phyloP scores from a whole-genome alignment of 2,888 invertebrate species.

The Oeneis ivallda region DNA sequence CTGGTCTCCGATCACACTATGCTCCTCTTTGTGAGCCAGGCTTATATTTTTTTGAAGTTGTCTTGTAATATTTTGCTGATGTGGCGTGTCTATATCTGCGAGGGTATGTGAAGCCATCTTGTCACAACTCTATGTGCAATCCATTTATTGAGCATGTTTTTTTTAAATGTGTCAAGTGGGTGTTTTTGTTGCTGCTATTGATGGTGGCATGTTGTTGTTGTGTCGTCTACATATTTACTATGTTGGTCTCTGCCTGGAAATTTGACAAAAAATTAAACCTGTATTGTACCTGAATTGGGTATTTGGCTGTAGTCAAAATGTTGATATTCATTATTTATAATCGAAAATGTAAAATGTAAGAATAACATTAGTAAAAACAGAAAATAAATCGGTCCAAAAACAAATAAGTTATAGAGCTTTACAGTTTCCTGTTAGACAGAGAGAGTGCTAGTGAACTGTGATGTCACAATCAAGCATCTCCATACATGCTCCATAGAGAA shows the following conservation, averaged over 20 bases:
- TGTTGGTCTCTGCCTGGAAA: constrained; percentile 54
- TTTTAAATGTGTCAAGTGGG: constrained; percentile 57
- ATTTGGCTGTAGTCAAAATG: no score
- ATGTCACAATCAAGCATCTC: no score
- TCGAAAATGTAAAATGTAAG: no score
- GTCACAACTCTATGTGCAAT: constrained; percentile 56
- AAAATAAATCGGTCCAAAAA: no score
- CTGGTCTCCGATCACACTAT: neutral
- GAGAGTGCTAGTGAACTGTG: no score
- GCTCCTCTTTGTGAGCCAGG: neutral
- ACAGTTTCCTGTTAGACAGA: no score
- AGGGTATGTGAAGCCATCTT: constrained; percentile 56
- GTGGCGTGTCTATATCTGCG: constrained; percentile 25
- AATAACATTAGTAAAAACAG: no score
- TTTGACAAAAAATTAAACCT: neutral
- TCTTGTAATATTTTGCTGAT: neutral
- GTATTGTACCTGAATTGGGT: no score
- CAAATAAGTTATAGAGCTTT: no score
- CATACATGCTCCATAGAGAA: no score
- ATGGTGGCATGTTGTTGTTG: constrained; percentile 44
- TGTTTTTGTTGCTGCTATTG: constrained; percentile 56
- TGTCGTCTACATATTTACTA: constrained; percentile 67
- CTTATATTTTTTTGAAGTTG: neutral
- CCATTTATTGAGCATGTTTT: constrained; percentile 60
- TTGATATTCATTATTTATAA: no score